These are phyloP conservation scores for Simalia tracyae DNA, from an alignment of 2,797 vertebrate genomes.

Conservation along the genomic window DNA sequence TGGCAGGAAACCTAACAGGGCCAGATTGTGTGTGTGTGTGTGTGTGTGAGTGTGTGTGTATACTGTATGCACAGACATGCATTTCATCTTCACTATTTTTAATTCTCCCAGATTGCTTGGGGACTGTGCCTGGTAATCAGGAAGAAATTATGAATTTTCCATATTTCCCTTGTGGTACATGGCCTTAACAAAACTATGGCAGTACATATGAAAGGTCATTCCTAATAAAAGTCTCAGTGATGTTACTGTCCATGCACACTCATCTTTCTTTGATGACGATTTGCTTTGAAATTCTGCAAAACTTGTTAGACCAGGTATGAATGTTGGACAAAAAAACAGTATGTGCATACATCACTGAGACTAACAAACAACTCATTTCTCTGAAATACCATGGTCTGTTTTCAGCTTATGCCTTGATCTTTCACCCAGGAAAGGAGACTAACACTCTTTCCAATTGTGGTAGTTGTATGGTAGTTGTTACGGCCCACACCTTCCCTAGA, in stretches of 20 bases:
- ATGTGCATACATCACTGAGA: background rate
- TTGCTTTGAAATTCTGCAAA: background rate
- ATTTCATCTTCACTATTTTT: too few species aligned
- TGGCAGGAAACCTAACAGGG: background rate
- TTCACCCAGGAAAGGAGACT: rapidly evolving
- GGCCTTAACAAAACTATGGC: constrained; percentile 3
- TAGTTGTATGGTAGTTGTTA: background rate
- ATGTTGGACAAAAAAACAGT: background rate
- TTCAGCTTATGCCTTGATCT: background rate
- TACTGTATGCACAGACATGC: too few species aligned
- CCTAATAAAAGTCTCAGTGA: background rate
- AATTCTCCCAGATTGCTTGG: too few species aligned
- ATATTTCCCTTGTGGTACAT: background rate
- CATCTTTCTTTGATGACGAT: background rate
- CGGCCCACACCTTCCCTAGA: background rate
- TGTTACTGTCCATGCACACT: background rate
- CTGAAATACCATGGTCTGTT: background rate
- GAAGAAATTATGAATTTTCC: too few species aligned
- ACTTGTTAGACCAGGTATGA: background rate
- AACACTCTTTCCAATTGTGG: background rate
- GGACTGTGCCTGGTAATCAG: too few species aligned
- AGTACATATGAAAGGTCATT: background rate
- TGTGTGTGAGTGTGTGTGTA: too few species aligned
- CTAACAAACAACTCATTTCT: background rate
- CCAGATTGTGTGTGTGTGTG: too few species aligned